Base-by-base conservation (phyloP, 2,797 vertebrate species). In the Danio albolineatus region DNA sequence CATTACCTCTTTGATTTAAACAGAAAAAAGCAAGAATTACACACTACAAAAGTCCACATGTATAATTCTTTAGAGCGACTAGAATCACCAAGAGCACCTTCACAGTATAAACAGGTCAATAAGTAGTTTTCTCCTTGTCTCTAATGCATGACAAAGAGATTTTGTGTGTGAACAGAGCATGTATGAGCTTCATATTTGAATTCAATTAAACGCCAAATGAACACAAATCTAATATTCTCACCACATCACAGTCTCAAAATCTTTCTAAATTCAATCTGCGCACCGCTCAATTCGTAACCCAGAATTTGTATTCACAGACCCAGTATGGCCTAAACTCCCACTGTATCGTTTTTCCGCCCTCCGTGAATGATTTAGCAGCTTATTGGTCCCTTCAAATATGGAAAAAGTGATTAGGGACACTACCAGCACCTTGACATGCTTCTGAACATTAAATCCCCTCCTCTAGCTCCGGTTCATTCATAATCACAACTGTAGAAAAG, bases 401-500 rank as follows among this genome's bases (percentile, higher is more conserved):
- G 10, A 71, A 77, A 77, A 77, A 53, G 44, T 77, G 70, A 80
- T 83, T 78, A 82, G 77, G 64, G 65, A 59, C 51, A 41, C 61
- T 14, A 79, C 36, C 9, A 76, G 82, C 70, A 54, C 43, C 28
- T 13, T 59, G 36, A 71, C 38, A 49, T 82, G 28, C 38, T 73
- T 78, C 71, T 76, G 56, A 41, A 81, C 65, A 44, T 51, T 69
- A 48, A 82, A 43, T 56, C 46, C 28, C 28, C 70, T 54, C 61
- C 69, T 53, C 6, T 21, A 51, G 13, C 2, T 16, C 16, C 10
- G 6, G 19, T 51, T 79, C 82, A 82, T 83, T 82, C 49, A 80
- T 90, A 90, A 90, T 89, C 78, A 83, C 83, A 83, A 64, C 62
- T 83, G 79, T 87, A 86, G 77, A 71, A 78, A 62, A 79, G 69